Conservation (phyloP, 37 sponge, comb jelly and placozoan genomes). For the Diacarnus erythraeanus region DNA sequence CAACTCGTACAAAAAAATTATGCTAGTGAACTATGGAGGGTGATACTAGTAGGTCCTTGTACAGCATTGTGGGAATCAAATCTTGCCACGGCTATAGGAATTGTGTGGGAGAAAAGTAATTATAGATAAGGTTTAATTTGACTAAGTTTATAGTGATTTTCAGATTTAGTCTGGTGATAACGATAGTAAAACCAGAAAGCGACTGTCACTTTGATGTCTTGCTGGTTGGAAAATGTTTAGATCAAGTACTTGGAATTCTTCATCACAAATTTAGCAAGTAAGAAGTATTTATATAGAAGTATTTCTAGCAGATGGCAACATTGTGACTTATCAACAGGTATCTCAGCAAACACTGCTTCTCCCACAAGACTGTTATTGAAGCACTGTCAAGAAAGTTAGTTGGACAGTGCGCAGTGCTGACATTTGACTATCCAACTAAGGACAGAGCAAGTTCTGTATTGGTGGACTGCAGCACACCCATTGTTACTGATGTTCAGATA, state of each 20-base stretch:
- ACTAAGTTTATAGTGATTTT: neutral
- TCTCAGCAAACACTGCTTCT: neutral
- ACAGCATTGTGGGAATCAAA: neutral
- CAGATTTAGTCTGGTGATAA: neutral
- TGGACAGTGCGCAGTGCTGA: neutral
- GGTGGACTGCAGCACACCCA: neutral
- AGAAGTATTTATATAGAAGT: too few species aligned
- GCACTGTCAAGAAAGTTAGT: neutral
- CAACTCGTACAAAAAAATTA: too few species aligned
- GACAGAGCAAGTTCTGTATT: neutral
- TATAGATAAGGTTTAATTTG: neutral
- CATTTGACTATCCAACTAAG: neutral
- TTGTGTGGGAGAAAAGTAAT: neutral
- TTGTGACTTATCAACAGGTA: neutral
- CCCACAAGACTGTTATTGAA: neutral
- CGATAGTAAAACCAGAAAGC: too few species aligned
- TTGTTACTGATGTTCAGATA: neutral
- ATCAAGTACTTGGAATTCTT: neutral
- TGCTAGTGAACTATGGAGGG: too few species aligned
- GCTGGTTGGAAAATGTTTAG: neutral
- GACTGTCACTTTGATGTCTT: neutral
- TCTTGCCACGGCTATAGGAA: neutral
- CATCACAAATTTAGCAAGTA: neutral
- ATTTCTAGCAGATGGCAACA: too few species aligned
- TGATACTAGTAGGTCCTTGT: too few species aligned